Evolutionary conservation across 2,797 vertebrate genomes (phyloP).

Genomic region (Leptatherina wallacei): DNA sequence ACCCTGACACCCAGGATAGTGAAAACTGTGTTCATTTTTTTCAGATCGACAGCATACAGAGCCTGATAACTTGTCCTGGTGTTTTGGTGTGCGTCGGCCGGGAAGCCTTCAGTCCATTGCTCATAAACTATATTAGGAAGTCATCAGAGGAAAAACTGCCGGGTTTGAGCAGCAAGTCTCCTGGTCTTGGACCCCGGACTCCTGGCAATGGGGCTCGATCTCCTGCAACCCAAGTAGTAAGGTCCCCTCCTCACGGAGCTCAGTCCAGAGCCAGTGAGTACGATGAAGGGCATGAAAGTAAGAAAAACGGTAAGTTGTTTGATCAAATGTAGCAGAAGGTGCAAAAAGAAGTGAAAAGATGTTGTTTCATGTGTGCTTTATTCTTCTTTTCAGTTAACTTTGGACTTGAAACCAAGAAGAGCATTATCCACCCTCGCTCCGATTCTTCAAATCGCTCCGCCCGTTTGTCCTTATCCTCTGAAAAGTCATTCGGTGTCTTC

Average conservation of each 20-base stretch:
- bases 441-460: slow-evolving; percentile 83
- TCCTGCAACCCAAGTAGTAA: slow-evolving; percentile 58
- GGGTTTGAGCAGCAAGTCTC: slow-evolving; percentile 68
- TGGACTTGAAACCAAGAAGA: slow-evolving; percentile 90
- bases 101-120: slow-evolving; percentile 86
- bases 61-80: slow-evolving; percentile 82
- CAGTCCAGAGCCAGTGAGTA: slow-evolving; percentile 79
- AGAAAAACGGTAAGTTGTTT: slow-evolving; percentile 72
- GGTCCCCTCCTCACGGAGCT: slow-evolving; percentile 69
- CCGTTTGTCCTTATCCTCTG: slow-evolving; percentile 86
- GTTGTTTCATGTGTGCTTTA: slow-evolving; percentile 7
- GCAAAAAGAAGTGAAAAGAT: not conserved
- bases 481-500: slow-evolving; percentile 79
- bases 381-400: slow-evolving; percentile 84
- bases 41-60: slow-evolving; percentile 89
- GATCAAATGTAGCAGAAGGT: not conserved
- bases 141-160: slow-evolving; percentile 83
- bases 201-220: slow-evolving; percentile 72
- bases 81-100: slow-evolving; percentile 88
- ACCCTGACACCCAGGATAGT: not conserved
- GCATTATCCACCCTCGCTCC: slow-evolving; percentile 90
- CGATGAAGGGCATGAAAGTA: slow-evolving; percentile 83
- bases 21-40: slow-evolving; percentile 12
- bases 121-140: slow-evolving; percentile 80
- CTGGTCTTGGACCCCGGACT: slow-evolving; percentile 61